Percentiles rank a stretch among this genome's conserved stretches.
phyloP scores from a whole-genome alignment of 2,797 vertebrate species.

The Myotis vivesi region DNA sequence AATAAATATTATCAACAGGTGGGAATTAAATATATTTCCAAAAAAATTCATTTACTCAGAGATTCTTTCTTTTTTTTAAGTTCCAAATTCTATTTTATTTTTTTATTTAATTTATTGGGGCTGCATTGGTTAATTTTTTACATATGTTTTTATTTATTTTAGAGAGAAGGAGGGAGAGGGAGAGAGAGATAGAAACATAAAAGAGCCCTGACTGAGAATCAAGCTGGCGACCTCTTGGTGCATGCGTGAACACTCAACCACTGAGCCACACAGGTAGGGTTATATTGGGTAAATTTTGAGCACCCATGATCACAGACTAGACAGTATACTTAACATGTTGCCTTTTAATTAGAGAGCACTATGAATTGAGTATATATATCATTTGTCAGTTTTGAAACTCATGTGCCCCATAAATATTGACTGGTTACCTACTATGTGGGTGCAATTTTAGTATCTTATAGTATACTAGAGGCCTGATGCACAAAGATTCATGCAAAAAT shows the following conservation, averaged over 20 bases:
- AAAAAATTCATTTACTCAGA: neutral
- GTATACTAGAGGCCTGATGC: no score
- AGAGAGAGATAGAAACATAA: no score
- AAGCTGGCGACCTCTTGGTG: no score
- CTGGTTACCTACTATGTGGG: neutral
- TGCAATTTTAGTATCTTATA: neutral
- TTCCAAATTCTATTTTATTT: neutral
- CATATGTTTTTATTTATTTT: no score
- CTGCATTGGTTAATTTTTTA: neutral
- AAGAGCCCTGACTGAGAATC: no score
- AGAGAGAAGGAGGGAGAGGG: no score
- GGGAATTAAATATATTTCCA: neutral
- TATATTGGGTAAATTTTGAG: neutral
- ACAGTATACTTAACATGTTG: rapidly evolving
- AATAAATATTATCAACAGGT: neutral
- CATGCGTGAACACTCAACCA: no score
- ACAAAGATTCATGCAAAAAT: no score
- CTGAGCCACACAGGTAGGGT: neutral
- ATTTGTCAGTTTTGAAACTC: neutral
- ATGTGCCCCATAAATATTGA: neutral
- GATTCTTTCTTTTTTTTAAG: neutral
- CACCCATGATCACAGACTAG: rapidly evolving
- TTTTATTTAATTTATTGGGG: neutral
- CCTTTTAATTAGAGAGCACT: neutral
- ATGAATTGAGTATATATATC: neutral